Evolutionary conservation across 2,797 vertebrate species (phyloP).

Genomic region (Arnoldichthys spilopterus): DNA sequence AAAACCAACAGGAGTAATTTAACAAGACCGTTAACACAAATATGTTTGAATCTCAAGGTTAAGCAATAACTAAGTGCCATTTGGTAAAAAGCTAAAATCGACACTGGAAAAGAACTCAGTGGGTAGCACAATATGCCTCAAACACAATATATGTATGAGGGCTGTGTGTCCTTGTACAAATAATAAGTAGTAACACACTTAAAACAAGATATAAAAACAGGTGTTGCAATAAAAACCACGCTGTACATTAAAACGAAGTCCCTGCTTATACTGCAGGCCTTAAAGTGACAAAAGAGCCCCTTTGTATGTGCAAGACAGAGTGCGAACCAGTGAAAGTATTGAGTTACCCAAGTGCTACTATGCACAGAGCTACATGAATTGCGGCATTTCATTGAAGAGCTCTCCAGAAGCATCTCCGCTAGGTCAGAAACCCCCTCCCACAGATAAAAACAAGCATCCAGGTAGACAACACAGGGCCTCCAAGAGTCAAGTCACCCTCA

Average conservation of each 20-base stretch:
- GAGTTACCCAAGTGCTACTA: conserved; percentile 50
- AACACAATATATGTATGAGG: neutral
- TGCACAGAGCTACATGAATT: conserved; percentile 41
- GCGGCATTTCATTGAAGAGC: conserved; percentile 44
- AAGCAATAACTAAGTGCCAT: neutral
- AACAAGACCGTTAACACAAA: neutral
- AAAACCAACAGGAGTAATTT: neutral
- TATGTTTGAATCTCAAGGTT: neutral
- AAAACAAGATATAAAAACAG: conserved; percentile 66
- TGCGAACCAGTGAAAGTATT: conserved; percentile 54
- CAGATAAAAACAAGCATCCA: conserved; percentile 30
- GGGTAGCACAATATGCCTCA: neutral
- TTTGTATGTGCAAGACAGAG: conserved; percentile 66
- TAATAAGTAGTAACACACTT: conserved; percentile 43
- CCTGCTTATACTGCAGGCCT: conserved; percentile 59
- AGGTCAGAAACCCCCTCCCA: conserved; percentile 13
- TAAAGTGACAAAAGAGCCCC: conserved; percentile 53
- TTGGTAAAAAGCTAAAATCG: neutral
- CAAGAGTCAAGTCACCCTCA: neutral
- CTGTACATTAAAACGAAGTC: conserved; percentile 68
- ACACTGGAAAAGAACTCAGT: neutral
- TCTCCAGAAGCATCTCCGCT: conserved; percentile 43
- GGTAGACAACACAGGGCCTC: conserved; percentile 17
- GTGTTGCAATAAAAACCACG: conserved; percentile 72
- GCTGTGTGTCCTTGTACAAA: conserved; percentile 6